Base-by-base conservation (phyloP, 2,888 invertebrate genomes). In the Pandemis cinnamomeana region DNA sequence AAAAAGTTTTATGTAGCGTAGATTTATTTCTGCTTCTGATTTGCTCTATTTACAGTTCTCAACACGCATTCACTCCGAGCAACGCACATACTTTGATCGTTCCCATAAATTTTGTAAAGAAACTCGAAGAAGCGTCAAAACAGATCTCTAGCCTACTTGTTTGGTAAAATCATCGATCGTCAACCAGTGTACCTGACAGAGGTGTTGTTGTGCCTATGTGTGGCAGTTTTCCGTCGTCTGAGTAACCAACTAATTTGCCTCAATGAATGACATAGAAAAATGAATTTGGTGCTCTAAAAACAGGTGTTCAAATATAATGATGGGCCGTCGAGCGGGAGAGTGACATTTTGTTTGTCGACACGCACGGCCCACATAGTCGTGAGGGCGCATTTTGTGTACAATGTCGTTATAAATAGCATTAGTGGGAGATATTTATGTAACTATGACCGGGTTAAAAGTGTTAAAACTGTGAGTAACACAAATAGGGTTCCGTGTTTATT, bases 371-470 rank as follows among this genome's bases (percentile, higher is more conserved):
- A 82, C 83, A 86, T 89, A 89, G 89, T 84, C 86, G 85, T 80
- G 84, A 87, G 85, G 83, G 84, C 87, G 87, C 82, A 80, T 88
- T 88, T 86, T 86, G 83, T 85, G 84, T 88, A 87, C 86, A 88
- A 88, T 88, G 85, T 82, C 82, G 85, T 86, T 89, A 90, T 86
- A 92, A 90, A 93, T 93, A 93, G 87, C 84, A 71, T 81, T 81
- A 81, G 87, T 88, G 89, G 86, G 88, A 88, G 90, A 91, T 93
- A 93, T 93, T 92, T 91, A 86, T 89, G 89, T 87, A 84, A 89
- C 92, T 91, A 91, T 90, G 86, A 93, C 93, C 93, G 86, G 93
- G 93, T 93, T 93, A 55, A 55, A 46, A 55, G 55, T 55, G 55
- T 55, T 55, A 92, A 88, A 86, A 87, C 87, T 85, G 83, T 79